Base-by-base conservation (phyloP, 2,888 invertebrate genomes). In the Piscicola geometra region DNA sequence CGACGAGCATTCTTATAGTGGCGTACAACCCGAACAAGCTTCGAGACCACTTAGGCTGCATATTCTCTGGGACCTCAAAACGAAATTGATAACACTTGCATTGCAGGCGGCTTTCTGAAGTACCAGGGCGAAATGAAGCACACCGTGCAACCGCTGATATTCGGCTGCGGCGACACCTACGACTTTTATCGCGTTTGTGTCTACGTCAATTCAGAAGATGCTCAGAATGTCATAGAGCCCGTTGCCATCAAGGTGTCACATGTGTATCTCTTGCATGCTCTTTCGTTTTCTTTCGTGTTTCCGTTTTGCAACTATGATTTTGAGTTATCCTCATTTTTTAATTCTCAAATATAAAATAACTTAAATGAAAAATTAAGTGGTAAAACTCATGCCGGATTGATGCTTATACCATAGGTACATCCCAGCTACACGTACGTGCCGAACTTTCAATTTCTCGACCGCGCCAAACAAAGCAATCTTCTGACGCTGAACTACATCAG, bases 401-500 rank as follows among this genome's bases (percentile, higher is more conserved):
- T n/a, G n/a, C n/a, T n/a, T 41, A 9, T n/a, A 28, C 28, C 21
- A n/a, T n/a, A 67, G 67, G 67, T 67, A 32, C 9, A 21, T 21
- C 32, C 32, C 3, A 67, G 67, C 9, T 67, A 32, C 35, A 33
- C 2, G 21, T 67, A 67, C 67, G 67, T 67, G 28, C 67, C 67
- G 15, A 67, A 67, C 67, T 67, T 67, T n/a, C 32, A 67, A n/a
- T 67, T 35, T 35, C 32, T 67, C 30, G n/a, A 32, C 28, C 3
- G 32, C 12, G 32, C 5, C 67, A 3, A 9, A 2, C 5, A 32
- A 5, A n/a, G 56, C 33, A 73, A 21, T 3, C 32, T 73, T 3
- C n/a, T 25, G 21, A 64, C 35, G 25, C 25, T 73, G 35, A 73
- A 35, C 30, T n/a, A n/a, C 35, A 73, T 73, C 21, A 64, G 73